Evolutionary conservation across 2,797 vertebrate genomes (phyloP).

Genomic region (Uromys caudimaculatus): DNA sequence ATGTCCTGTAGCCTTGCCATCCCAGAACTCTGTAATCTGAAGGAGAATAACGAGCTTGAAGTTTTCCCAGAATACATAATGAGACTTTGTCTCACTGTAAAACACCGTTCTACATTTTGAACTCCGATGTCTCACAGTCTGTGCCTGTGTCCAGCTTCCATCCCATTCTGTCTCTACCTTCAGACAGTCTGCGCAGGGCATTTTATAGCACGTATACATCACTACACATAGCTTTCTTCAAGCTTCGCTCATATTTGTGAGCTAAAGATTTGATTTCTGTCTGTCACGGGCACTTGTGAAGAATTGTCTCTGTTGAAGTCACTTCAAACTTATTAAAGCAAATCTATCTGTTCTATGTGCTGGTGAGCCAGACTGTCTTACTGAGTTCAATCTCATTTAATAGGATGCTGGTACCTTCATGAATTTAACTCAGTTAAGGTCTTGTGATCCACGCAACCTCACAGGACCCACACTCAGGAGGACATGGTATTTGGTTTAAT

Average conservation of each 20-base stretch:
- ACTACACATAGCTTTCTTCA: not conserved
- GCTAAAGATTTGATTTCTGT: not conserved
- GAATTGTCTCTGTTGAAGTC: not conserved
- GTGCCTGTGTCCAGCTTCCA: too few species aligned
- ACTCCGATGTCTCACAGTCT: not conserved
- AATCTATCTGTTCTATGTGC: not conserved
- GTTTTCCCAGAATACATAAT: not conserved
- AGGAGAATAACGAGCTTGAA: not conserved
- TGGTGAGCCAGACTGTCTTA: not conserved
- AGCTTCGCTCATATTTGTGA: not conserved
- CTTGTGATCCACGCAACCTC: rapidly evolving
- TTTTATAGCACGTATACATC: not conserved
- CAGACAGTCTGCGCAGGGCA: not conserved
- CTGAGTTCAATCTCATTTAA: not conserved
- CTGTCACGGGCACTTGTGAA: not conserved
- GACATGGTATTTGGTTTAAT: not conserved
- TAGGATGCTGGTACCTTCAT: not conserved
- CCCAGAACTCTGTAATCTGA: not conserved
- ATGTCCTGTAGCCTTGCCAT: not conserved
- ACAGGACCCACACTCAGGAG: rapidly evolving
- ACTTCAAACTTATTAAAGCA: not conserved
- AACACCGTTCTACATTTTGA: not conserved
- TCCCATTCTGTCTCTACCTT: not conserved
- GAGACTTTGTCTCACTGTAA: not conserved
- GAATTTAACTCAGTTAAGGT: not conserved